A percentile compares a stretch with the other conserved stretches of the same genome.
Evolutionary conservation across 1,140 invertebrate genomes (phyloP).

Genomic region (Brachionus rubens): DNA sequence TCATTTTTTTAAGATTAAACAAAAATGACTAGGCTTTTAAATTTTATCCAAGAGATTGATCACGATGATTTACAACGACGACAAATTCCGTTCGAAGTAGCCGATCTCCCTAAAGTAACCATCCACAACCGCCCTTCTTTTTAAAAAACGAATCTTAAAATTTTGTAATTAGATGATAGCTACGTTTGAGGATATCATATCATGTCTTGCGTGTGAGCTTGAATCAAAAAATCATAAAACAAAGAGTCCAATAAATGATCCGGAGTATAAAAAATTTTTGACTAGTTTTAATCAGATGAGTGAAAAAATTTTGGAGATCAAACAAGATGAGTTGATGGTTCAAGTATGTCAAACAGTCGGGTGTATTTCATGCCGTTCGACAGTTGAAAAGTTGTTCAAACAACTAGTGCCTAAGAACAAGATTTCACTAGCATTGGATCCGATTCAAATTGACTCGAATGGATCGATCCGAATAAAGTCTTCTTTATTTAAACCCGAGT

Average conservation of each 20-base stretch:
- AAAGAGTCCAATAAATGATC: background rate
- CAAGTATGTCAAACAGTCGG: background rate
- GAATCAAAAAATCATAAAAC: background rate
- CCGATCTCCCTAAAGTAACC: background rate
- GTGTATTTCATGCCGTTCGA: constrained; percentile 7
- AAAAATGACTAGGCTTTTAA: constrained; percentile 27
- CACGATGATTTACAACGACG: background rate
- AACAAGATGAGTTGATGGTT: background rate
- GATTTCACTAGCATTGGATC: background rate
- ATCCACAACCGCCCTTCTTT: background rate
- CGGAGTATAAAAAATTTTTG: constrained; percentile 7
- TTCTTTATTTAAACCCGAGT: background rate
- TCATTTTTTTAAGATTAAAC: background rate
- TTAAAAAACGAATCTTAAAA: background rate
- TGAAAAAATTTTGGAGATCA: background rate
- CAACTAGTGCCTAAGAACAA: constrained; percentile 1
- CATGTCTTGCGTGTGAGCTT: background rate
- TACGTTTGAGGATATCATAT: constrained; percentile 17
- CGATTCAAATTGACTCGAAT: background rate
- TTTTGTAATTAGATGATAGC: constrained; percentile 4
- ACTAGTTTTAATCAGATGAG: background rate
- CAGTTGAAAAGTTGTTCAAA: background rate
- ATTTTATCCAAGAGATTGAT: background rate
- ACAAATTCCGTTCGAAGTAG: constrained; percentile 20
- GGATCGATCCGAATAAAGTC: background rate